Evolutionary conservation across 2,888 invertebrate genomes (phyloP).

Genomic region (Torymus auratus): DNA sequence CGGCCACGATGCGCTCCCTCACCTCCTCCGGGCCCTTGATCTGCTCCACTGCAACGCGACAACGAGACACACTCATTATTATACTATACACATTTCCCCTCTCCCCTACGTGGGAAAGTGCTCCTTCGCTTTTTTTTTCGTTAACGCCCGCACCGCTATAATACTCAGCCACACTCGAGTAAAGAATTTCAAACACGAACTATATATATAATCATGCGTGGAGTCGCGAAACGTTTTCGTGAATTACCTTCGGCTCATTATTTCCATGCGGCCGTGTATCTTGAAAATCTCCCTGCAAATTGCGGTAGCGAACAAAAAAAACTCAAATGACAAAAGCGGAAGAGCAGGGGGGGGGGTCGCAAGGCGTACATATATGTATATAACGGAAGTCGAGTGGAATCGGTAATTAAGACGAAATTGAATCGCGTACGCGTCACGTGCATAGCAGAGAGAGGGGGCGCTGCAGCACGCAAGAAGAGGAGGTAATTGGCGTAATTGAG

Average conservation of each 20-base stretch:
- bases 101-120: no score
- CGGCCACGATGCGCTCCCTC: slow-evolving; percentile 82
- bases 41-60: slow-evolving; percentile 82
- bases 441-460: background rate
- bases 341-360: background rate
- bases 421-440: background rate
- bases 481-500: slow-evolving; percentile 24
- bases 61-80: background rate
- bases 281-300: background rate
- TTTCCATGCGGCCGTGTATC: background rate
- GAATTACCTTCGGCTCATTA: background rate
- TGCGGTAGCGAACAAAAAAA: background rate
- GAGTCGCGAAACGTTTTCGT: background rate
- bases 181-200: no score
- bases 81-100: no score
- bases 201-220: no score
- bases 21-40: slow-evolving; percentile 84
- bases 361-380: background rate
- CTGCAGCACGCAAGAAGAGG: background rate
- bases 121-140: no score
- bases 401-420: slow-evolving; percentile 39
- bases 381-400: slow-evolving; percentile 18
- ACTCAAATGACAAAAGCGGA: background rate
- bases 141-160: no score
- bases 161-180: no score